phyloP scores from a whole-genome alignment of 2,888 invertebrate genomes.

The Apotomis turbidana region DNA sequence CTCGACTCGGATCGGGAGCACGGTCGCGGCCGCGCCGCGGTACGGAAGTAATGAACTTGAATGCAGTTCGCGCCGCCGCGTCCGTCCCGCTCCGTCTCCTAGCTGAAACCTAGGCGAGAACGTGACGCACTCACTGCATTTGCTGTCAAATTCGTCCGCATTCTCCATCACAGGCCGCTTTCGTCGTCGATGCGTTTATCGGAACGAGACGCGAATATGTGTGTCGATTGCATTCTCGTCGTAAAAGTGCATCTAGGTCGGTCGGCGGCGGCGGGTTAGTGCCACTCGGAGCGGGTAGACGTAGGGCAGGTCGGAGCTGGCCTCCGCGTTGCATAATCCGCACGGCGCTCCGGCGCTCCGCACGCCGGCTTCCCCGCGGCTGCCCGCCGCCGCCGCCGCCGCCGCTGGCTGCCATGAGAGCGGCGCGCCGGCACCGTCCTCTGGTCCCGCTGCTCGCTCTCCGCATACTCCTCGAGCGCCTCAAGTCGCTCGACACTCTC shows the following conservation, averaged over 20 bases:
- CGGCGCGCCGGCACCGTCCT: constrained; percentile 60
- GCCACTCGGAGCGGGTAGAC: constrained; percentile 73
- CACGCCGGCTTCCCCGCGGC: constrained; percentile 56
- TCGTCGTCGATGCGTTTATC: constrained; percentile 83
- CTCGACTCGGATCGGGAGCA: constrained; percentile 65
- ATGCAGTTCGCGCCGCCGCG: constrained; percentile 74
- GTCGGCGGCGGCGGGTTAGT: constrained; percentile 77
- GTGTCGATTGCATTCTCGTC: constrained; percentile 82
- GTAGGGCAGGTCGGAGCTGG: constrained; percentile 76
- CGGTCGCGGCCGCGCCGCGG: constrained; percentile 67
- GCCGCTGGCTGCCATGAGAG: constrained; percentile 52
- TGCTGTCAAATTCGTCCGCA: constrained; percentile 82
- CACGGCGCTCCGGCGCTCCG: constrained; percentile 63
- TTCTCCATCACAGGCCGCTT: constrained; percentile 82
- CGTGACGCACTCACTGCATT: constrained; percentile 80
- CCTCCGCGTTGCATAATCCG: constrained; percentile 75
- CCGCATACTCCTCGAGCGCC: constrained; percentile 72
- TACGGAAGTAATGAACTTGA: constrained; percentile 85
- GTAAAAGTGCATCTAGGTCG: constrained; percentile 84
- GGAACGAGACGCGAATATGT: constrained; percentile 84
- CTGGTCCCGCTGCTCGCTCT: constrained; percentile 70
- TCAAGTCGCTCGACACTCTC: constrained; percentile 69
- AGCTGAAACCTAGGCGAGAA: constrained; percentile 71
- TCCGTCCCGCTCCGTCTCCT: constrained; percentile 71
- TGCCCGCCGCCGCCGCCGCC: constrained; percentile 46